Conservation (phyloP, 37 sponge, comb jelly and placozoan genomes). For the Chondrosia reniformis region DNA sequence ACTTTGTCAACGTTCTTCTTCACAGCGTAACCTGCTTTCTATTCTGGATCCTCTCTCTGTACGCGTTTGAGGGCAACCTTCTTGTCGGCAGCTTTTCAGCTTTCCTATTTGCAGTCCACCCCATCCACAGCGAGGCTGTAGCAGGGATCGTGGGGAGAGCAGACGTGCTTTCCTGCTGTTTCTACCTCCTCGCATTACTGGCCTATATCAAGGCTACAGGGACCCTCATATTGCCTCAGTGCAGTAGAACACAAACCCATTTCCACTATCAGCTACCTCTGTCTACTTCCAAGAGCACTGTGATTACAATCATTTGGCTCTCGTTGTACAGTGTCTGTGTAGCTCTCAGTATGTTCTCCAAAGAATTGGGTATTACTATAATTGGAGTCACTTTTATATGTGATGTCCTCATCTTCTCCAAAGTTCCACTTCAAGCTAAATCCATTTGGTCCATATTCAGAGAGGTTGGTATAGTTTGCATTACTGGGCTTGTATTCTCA, state of each 20-base stretch:
- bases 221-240: background rate
- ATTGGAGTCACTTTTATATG: conserved; percentile 53
- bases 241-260: too few species aligned
- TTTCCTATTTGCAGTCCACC: conserved; percentile 79
- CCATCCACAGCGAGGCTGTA: conserved; percentile 96
- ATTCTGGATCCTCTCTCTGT: conserved; percentile 8
- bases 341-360: conserved; percentile 55
- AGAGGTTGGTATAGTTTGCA: conserved; percentile 7
- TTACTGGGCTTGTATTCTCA: too few species aligned
- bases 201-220: conserved; percentile 33
- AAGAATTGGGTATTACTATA: conserved; percentile 71
- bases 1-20: conserved; percentile 61
- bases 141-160: conserved; percentile 84
- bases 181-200: conserved; percentile 67
- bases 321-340: background rate
- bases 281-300: background rate
- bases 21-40: conserved; percentile 63
- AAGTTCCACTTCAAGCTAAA: too few species aligned
- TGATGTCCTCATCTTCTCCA: conserved; percentile 35
- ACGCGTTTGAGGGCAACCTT: conserved; percentile 8
- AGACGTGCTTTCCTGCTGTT: conserved; percentile 71
- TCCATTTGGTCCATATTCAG: background rate
- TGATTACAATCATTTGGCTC: conserved; percentile 15
- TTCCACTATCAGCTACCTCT: background rate
- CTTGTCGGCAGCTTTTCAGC: conserved; percentile 20